A percentile compares a stretch with the other conserved stretches of the same genome.
Conservation (phyloP, 2,797 vertebrate genomes). For the Clamator glandarius region DNA sequence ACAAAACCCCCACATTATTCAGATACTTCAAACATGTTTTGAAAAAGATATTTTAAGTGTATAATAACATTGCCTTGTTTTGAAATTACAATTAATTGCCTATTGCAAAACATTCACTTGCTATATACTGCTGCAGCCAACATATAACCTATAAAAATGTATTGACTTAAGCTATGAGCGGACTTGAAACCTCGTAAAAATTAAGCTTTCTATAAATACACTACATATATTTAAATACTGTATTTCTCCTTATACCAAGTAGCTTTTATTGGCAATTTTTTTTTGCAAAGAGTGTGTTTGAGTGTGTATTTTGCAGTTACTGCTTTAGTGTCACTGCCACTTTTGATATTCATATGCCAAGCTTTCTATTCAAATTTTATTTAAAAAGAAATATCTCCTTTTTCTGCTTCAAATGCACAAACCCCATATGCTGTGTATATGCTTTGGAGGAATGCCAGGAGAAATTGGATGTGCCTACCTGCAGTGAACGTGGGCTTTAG, state of each 20-base stretch:
- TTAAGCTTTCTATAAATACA: background rate
- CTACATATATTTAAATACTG: background rate
- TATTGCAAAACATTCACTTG: background rate
- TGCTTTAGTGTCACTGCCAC: background rate
- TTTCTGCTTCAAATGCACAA: background rate
- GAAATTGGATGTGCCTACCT: background rate
- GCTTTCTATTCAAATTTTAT: background rate
- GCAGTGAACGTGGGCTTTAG: accelerated
- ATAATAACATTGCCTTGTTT: background rate
- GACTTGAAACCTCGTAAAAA: background rate
- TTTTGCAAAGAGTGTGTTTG: no score
- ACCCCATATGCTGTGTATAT: accelerated
- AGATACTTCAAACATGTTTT: background rate
- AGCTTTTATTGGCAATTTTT: background rate
- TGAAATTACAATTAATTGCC: background rate
- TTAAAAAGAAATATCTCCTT: background rate
- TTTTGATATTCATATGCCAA: background rate
- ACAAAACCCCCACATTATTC: background rate
- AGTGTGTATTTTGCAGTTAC: background rate
- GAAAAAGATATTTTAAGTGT: background rate
- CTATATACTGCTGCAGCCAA: background rate
- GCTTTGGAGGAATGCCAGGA: background rate
- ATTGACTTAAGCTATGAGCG: background rate
- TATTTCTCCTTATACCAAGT: background rate
- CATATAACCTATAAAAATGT: background rate